These are phyloP conservation scores for Lampropteryx suffumata DNA, from an alignment of 2,888 invertebrate genomes.

Conservation along the genomic window DNA sequence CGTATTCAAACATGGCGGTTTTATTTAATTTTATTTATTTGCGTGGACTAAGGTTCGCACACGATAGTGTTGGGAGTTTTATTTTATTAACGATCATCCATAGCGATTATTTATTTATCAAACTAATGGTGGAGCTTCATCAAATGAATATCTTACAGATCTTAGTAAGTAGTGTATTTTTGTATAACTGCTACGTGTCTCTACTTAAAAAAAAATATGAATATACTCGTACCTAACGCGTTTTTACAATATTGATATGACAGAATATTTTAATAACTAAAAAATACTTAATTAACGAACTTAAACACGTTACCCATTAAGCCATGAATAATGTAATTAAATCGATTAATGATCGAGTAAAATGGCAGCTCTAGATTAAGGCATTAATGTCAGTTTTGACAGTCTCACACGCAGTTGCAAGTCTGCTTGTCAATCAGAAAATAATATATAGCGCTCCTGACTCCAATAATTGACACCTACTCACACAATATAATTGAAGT, in stretches of 20 bases:
- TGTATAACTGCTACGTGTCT: neutral
- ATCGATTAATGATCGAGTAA: slow-evolving; percentile 52
- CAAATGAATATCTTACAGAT: slow-evolving; percentile 60
- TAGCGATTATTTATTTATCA: slow-evolving; percentile 65
- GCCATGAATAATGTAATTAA: slow-evolving; percentile 60
- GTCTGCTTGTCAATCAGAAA: slow-evolving; percentile 29
- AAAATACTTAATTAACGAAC: neutral
- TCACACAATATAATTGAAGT: slow-evolving; percentile 10
- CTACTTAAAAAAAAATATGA: no score
- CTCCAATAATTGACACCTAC: slow-evolving; percentile 22
- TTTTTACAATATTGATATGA: no score
- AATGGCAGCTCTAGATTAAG: slow-evolving; percentile 54
- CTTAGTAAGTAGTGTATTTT: slow-evolving; percentile 47
- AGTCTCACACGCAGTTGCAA: slow-evolving; percentile 30
- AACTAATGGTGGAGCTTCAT: slow-evolving; percentile 68
- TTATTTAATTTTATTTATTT: slow-evolving; percentile 61
- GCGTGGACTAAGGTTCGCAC: slow-evolving; percentile 57
- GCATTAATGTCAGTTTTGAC: slow-evolving; percentile 49
- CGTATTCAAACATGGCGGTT: slow-evolving; percentile 47
- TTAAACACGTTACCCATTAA: slow-evolving; percentile 48
- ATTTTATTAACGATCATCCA: slow-evolving; percentile 50
- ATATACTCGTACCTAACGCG: no score
- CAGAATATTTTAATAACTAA: no score
- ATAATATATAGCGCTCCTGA: slow-evolving; percentile 19
- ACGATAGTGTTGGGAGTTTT: slow-evolving; percentile 45